phyloP scores from a whole-genome alignment of 2,797 vertebrate species.

The Muscicapa striata region DNA sequence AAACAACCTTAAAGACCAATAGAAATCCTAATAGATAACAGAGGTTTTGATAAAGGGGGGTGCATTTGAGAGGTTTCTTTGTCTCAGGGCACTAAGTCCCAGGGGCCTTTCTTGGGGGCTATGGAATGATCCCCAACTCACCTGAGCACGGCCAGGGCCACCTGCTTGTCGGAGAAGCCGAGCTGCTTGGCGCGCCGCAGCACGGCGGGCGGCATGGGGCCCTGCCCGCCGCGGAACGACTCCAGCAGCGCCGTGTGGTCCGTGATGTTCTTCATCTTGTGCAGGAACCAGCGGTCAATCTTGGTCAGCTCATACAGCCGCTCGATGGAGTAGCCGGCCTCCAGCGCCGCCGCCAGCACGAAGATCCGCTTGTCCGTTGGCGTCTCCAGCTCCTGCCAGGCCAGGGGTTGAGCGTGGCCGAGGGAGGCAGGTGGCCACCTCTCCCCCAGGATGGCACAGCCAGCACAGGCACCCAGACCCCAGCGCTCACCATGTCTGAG shows the following conservation, averaged over 20 bases:
- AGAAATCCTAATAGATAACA: too few species aligned
- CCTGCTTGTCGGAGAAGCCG: conserved; percentile 98
- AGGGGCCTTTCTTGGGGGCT: too few species aligned
- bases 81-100: too few species aligned
- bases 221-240: conserved; percentile 81
- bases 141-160: conserved; percentile 93
- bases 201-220: conserved; percentile 80
- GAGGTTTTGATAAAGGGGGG: too few species aligned
- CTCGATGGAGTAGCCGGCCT: conserved; percentile 87
- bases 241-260: conserved; percentile 86
- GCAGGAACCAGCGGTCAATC: conserved; percentile 96
- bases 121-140: conserved; percentile 38
- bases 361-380: conserved; percentile 98
- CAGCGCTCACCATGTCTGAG: conserved; percentile 81
- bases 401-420: not conserved
- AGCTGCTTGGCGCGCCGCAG: conserved; percentile 92
- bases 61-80: too few species aligned
- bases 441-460: accelerated
- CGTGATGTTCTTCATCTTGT: conserved; percentile 96
- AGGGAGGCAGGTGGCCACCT: not conserved
- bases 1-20: too few species aligned
- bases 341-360: conserved; percentile 88
- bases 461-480: not conserved
- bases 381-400: conserved; percentile 88
- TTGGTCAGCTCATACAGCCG: conserved; percentile 93